A percentile compares a stretch with the other conserved stretches of the same genome.
phyloP scores from a whole-genome alignment of 2,888 invertebrate species.

The Phorcus lineatus region DNA sequence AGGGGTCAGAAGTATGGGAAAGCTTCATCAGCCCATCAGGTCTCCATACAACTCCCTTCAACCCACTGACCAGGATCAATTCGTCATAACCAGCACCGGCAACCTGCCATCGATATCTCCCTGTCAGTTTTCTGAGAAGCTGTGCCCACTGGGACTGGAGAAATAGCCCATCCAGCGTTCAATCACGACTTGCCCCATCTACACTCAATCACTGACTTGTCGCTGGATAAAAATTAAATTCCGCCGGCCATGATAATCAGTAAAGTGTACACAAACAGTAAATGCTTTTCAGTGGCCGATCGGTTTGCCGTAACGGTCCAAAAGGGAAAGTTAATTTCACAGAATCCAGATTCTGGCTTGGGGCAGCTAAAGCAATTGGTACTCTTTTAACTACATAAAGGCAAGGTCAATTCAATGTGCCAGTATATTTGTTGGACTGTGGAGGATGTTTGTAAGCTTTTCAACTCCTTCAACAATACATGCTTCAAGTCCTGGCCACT shows the following conservation, averaged over 20 bases:
- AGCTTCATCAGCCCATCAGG: not conserved
- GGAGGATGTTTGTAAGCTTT: not conserved
- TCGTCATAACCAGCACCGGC: not conserved
- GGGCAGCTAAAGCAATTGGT: slow-evolving; percentile 24
- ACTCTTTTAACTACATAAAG: slow-evolving; percentile 9
- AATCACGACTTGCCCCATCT: not conserved
- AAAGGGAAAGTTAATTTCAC: slow-evolving; percentile 19
- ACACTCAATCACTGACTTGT: slow-evolving; percentile 11
- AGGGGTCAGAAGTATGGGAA: not conserved
- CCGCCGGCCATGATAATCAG: slow-evolving; percentile 13
- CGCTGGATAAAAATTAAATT: slow-evolving; percentile 14
- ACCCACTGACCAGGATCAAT: not conserved
- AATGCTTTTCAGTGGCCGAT: not conserved
- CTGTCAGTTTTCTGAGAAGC: slow-evolving; percentile 16
- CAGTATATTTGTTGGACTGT: slow-evolving; percentile 6
- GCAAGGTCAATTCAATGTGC: slow-evolving; percentile 9
- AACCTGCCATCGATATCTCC: slow-evolving; percentile 18
- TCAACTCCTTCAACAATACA: not conserved
- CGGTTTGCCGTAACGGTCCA: not conserved
- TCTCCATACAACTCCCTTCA: not conserved
- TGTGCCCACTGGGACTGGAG: not conserved
- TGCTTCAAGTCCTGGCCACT: too few species aligned
- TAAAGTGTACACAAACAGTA: slow-evolving; percentile 18
- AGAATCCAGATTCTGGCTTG: slow-evolving; percentile 1
- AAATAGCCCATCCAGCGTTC: not conserved